Percentiles rank a stretch among this genome's conserved stretches.
phyloP scores from a whole-genome alignment of 1,140 invertebrate species.

The Argopecten irradians region DNA sequence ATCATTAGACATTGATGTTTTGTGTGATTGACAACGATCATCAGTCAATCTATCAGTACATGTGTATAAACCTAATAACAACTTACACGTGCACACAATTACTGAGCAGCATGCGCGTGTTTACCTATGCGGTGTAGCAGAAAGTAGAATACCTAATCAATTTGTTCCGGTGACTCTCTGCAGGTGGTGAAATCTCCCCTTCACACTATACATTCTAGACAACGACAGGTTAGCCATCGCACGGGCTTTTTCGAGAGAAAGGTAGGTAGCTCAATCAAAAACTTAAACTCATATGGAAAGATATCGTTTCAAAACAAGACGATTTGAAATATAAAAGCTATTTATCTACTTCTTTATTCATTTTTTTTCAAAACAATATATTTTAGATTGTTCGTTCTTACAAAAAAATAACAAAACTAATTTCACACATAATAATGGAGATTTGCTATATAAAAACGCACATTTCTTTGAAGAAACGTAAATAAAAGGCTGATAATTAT shows the following conservation, averaged over 20 bases:
- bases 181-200: slow-evolving; percentile 19
- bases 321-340: not conserved
- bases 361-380: not conserved
- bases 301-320: not conserved
- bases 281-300: not conserved
- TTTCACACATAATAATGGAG: not conserved
- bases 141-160: not conserved
- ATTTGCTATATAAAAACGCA: not conserved
- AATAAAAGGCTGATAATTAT: not conserved
- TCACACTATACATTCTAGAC: slow-evolving; percentile 7
- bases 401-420: not conserved
- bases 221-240: not conserved
- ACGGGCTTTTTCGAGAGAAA: not conserved
- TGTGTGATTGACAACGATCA: not conserved
- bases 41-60: not conserved
- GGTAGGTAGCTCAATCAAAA: not conserved
- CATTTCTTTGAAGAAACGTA: not conserved
- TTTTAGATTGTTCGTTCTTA: too few relatives aligned
- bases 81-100: not conserved
- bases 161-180: slow-evolving; percentile 9
- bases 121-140: slow-evolving; percentile 14
- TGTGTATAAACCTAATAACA: slow-evolving; percentile 21
- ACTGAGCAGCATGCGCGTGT: not conserved
- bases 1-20: not conserved
- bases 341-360: not conserved